A percentile compares a stretch with the other conserved stretches of the same genome.
phyloP scores from a whole-genome alignment of 2,888 invertebrate species.

The Phalera bucephala region DNA sequence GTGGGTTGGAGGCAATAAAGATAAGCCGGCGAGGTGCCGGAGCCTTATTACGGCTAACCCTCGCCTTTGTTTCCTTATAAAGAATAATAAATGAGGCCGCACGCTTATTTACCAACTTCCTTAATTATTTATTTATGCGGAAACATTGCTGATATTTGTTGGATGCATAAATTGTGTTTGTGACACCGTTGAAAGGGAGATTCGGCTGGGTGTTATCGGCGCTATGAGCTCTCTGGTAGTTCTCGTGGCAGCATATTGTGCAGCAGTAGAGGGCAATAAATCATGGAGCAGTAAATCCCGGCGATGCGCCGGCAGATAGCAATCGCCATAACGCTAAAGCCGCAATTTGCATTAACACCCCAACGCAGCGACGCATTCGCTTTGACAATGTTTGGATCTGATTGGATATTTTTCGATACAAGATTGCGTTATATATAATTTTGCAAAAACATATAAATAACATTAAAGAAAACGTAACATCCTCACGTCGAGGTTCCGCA shows the following conservation, averaged over 20 bases:
- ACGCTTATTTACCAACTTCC: constrained; percentile 81
- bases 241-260: constrained; percentile 1
- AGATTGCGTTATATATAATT: too few species aligned
- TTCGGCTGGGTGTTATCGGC: constrained; percentile 24
- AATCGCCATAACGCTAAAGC: constrained; percentile 64
- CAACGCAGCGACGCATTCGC: constrained; percentile 24
- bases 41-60: constrained; percentile 84
- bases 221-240: neutral
- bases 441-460: too few species aligned
- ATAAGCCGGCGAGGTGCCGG: constrained; percentile 83
- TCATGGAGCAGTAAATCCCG: constrained; percentile 51
- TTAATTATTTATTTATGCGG: constrained; percentile 81
- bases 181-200: constrained; percentile 28
- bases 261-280: constrained; percentile 34
- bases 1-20: constrained; percentile 84
- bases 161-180: constrained; percentile 50
- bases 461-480: too few species aligned
- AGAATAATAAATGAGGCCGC: constrained; percentile 83
- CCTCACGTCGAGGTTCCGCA: too few species aligned
- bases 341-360: constrained; percentile 68
- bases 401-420: constrained; percentile 15
- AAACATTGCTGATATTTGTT: constrained; percentile 77
- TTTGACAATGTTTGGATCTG: constrained; percentile 25
- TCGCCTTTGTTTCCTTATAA: constrained; percentile 84
- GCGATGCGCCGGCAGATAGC: constrained; percentile 49